These are phyloP conservation scores for Drosophila truncata DNA, from an alignment of 1,140 invertebrate species.

Conservation along the genomic window DNA sequence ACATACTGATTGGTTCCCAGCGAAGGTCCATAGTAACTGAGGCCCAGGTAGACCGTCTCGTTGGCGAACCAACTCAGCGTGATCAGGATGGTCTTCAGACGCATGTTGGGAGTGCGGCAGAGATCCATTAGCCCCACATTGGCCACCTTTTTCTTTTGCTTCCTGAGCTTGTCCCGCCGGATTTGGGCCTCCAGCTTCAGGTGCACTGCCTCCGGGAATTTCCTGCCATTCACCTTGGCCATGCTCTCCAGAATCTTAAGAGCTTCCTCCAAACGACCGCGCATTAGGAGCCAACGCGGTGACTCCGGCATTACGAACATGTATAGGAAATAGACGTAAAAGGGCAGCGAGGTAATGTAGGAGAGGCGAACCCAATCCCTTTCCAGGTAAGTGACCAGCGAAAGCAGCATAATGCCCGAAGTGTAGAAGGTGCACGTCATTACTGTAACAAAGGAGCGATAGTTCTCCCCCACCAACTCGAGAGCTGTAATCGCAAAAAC, in stretches of 20 bases:
- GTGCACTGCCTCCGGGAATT: constrained; percentile 90
- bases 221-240: constrained; percentile 91
- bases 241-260: constrained; percentile 91
- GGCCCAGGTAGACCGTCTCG: constrained; percentile 93
- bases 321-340: constrained; percentile 93
- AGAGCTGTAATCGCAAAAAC: constrained; percentile 88
- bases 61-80: constrained; percentile 90
- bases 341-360: constrained; percentile 92
- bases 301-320: constrained; percentile 95
- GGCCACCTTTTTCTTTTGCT: constrained; percentile 87
- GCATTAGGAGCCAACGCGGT: constrained; percentile 93
- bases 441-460: constrained; percentile 95
- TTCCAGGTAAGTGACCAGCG: constrained; percentile 92
- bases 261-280: constrained; percentile 92
- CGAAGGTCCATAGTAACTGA: constrained; percentile 93
- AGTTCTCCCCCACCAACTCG: constrained; percentile 95
- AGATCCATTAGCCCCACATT: constrained; percentile 90
- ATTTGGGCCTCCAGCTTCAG: constrained; percentile 89
- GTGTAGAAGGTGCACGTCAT: constrained; percentile 96
- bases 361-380: constrained; percentile 93
- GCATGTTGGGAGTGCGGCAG: constrained; percentile 93
- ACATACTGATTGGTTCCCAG: constrained; percentile 94
- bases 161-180: constrained; percentile 85
- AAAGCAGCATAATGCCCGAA: constrained; percentile 92
- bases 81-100: constrained; percentile 90